Percentiles rank a stretch among this genome's conserved stretches.
phyloP scores from a whole-genome alignment of 2,797 vertebrate genomes.

The Zalophus californianus region DNA sequence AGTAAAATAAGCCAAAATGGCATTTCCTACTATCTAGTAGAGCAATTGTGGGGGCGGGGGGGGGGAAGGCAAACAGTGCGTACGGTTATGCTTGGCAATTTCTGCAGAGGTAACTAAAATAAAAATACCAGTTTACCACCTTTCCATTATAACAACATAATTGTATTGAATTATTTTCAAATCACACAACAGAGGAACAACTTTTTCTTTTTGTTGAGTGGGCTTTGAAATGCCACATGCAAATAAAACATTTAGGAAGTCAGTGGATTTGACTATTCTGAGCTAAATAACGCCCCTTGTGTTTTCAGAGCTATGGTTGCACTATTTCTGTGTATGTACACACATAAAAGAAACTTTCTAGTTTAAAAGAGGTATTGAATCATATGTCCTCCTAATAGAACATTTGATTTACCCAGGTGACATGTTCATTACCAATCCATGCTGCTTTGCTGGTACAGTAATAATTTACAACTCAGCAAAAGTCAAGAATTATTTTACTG shows the following conservation, averaged over 20 bases:
- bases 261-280: neutral
- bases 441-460: neutral
- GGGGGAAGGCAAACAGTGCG: neutral
- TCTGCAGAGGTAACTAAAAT: conserved; percentile 17
- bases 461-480: neutral
- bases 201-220: neutral
- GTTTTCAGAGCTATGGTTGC: neutral
- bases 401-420: neutral
- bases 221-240: neutral
- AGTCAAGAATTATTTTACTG: neutral
- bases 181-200: neutral
- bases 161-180: neutral
- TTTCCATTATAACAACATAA: neutral
- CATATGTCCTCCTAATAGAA: neutral
- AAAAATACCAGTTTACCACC: neutral
- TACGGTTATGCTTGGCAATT: neutral
- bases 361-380: neutral
- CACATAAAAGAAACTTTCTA: neutral
- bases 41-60: neutral
- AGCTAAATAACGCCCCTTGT: neutral
- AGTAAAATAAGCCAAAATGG: neutral
- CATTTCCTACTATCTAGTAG: neutral
- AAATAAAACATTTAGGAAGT: neutral
- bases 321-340: neutral
- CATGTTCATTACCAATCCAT: neutral